Conservation (phyloP, 2,888 invertebrate species). For the Rhodophaea formosa region DNA sequence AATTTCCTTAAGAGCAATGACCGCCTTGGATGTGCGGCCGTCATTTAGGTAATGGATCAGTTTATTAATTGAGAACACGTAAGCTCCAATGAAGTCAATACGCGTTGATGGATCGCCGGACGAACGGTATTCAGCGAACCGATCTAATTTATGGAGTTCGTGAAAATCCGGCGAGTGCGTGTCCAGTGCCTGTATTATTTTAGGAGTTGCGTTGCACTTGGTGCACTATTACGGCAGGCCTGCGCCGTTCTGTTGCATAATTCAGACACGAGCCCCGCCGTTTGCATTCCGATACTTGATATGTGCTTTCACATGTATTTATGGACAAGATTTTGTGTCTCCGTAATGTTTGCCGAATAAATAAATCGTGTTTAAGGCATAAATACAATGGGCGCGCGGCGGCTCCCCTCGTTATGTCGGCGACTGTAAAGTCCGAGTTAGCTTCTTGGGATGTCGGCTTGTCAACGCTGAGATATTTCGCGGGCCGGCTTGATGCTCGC, state of each 20-base stretch:
- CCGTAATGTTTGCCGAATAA: slow-evolving; percentile 80
- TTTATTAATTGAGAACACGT: slow-evolving; percentile 37
- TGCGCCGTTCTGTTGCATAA: slow-evolving; percentile 76
- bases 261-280: slow-evolving; percentile 76
- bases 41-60: slow-evolving; percentile 60
- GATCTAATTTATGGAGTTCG: slow-evolving; percentile 19
- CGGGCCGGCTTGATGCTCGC: slow-evolving; percentile 54
- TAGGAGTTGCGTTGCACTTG: slow-evolving; percentile 64
- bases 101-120: slow-evolving; percentile 24
- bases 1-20: slow-evolving; percentile 52
- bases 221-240: slow-evolving; percentile 71
- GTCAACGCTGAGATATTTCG: slow-evolving; percentile 73
- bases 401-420: slow-evolving; percentile 78
- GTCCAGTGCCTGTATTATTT: slow-evolving; percentile 53
- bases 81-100: background rate
- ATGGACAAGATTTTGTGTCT: slow-evolving; percentile 81
- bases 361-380: slow-evolving; percentile 78
- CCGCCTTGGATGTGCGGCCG: slow-evolving; percentile 57
- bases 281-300: slow-evolving; percentile 81
- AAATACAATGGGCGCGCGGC: slow-evolving; percentile 77
- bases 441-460: slow-evolving; percentile 70
- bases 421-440: slow-evolving; percentile 73
- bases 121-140: slow-evolving; percentile 27
- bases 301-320: slow-evolving; percentile 81
- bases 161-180: slow-evolving; percentile 43